These are phyloP conservation scores for Dromiciops gliroides DNA, from an alignment of 2,113 vertebrate species.

Conservation along the genomic window DNA sequence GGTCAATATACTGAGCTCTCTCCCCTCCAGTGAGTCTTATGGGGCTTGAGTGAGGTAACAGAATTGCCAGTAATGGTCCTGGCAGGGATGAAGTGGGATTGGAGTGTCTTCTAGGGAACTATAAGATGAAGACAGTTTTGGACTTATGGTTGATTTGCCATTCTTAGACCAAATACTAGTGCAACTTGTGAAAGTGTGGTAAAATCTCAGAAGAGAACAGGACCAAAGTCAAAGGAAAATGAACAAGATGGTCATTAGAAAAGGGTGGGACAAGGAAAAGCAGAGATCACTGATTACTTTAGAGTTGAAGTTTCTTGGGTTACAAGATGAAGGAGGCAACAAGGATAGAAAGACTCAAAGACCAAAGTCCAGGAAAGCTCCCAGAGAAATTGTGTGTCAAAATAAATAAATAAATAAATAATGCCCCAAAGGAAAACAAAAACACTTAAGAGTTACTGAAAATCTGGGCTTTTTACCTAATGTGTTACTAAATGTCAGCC, in stretches of 20 bases:
- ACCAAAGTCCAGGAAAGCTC: background rate
- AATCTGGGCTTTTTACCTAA: conserved; percentile 19
- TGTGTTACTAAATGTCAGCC: conserved; percentile 1
- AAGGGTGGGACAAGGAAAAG: background rate
- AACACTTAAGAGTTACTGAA: conserved; percentile 9
- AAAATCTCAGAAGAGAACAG: background rate
- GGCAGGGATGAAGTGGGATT: background rate
- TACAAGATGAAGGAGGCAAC: background rate
- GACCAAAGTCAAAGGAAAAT: background rate
- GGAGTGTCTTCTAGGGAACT: background rate
- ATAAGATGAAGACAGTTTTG: background rate
- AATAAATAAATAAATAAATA: conserved; percentile 40
- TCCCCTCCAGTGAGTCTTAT: background rate
- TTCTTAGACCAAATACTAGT: background rate
- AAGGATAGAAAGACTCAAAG: background rate
- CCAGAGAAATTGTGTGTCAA: background rate
- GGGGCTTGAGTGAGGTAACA: background rate
- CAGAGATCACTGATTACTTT: background rate
- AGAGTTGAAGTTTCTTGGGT: background rate
- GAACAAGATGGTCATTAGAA: background rate
- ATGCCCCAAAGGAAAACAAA: background rate
- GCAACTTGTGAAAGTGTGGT: background rate
- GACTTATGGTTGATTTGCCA: background rate
- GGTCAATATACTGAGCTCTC: background rate
- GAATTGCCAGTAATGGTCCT: background rate